Evolutionary conservation across 2,797 vertebrate genomes (phyloP), one percentile per base, ranked within the genome.

Genomic region (Spinibarbus caldwelli): DNA sequence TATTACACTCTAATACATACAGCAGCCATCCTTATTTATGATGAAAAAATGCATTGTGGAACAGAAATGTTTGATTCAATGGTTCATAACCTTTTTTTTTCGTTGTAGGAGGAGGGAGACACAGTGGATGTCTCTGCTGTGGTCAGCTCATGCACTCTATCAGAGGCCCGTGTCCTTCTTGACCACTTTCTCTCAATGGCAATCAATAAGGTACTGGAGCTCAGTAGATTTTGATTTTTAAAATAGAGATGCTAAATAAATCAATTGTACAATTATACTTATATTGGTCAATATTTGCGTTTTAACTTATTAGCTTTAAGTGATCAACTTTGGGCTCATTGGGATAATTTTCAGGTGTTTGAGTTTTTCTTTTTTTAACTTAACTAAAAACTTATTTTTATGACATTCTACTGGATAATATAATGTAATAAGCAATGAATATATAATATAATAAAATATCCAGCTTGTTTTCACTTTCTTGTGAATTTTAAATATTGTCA

Each of bases 171-270:
- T 0, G 97, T 98, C 89, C 94, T 99, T 68, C 95, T 99, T 76
- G 98, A 98, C 87, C 97, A 98, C 90, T 98, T 98, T 88, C 92
- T 98, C 87, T 96, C 93, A 0, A 96, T 99, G 98, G 96, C 97
- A 71, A 97, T 99, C 89, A 98, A 93, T 93, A 99, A 99, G 97
- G 98, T 99, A 95, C 19, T 19, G 6, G 15, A 84, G 17, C 21
- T 54, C 21, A 57, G 0, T 5, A 73, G 11, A 59, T 21, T 54
- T 41, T 23, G 3, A 21, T 68, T 54, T 68, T 52, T 5, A 11
- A n/a, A 67, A 17, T n/a, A 26, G 21, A 14, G 11, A 36, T 47
- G 6, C 12, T n/a, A 1, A 29, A 9, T 47, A 52, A 23, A 80
- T 14, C 7, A 29, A 29, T n/a, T n/a, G n/a, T n/a, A n/a, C n/a